Evolutionary conservation across 2,113 vertebrate genomes (phyloP).

Genomic region (Sylvietta virens): DNA sequence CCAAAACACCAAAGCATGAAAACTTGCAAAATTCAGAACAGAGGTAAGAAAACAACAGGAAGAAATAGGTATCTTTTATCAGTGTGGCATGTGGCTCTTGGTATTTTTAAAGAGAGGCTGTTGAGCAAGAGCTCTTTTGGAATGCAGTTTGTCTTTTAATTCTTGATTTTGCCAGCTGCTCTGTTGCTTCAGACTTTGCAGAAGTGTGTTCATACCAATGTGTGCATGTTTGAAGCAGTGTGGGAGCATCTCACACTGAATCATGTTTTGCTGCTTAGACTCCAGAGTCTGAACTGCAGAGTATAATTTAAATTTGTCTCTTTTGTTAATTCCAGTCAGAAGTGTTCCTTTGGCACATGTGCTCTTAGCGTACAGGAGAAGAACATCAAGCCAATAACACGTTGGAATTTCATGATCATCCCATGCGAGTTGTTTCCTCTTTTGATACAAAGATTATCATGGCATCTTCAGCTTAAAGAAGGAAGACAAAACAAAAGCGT

Average conservation of each 20-base stretch:
- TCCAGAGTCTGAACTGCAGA: not conserved
- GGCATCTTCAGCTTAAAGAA: not conserved
- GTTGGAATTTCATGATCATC: not conserved
- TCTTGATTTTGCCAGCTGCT: constrained; percentile 19
- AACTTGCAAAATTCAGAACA: not conserved
- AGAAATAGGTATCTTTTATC: constrained; percentile 1
- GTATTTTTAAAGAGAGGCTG: not conserved
- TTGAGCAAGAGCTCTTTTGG: constrained; percentile 32
- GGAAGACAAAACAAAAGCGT: not conserved
- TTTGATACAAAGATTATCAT: not conserved
- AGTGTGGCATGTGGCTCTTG: not conserved
- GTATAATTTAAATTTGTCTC: not conserved
- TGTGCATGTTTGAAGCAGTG: not conserved
- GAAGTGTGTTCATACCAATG: not conserved
- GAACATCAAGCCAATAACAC: not conserved
- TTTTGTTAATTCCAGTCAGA: not conserved
- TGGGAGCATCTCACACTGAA: not conserved
- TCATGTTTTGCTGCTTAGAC: not conserved
- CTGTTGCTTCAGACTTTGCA: not conserved
- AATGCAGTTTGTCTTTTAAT: constrained; percentile 9
- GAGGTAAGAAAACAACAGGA: not conserved
- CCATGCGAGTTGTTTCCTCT: not conserved
- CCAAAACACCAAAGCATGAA: not conserved
- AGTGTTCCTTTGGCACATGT: not conserved
- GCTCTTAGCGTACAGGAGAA: not conserved